Evolutionary conservation across 2,113 vertebrate genomes (phyloP), one percentile per base, ranked within the genome.

Genomic region (Alosa alosa): DNA sequence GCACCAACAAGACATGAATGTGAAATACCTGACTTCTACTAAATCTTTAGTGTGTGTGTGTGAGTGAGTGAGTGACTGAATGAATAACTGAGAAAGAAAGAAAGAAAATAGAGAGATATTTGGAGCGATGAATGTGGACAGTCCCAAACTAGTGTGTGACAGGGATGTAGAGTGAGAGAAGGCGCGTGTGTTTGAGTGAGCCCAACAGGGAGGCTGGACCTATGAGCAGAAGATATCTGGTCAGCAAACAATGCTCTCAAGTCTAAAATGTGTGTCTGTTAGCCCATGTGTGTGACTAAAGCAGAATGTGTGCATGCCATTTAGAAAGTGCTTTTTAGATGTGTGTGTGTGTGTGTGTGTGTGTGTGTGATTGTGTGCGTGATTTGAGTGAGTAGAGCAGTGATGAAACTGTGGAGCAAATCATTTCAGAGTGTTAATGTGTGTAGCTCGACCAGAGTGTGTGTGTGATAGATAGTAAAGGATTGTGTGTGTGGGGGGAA

Each of bases 1-100:
- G 72, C 72, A 78, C 72, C 25, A 78, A 78, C 72, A 78, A 36
- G 72, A 39, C 72, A 78, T 78, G 72, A 78, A 78, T 78, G 72
- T 78, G 72, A 78, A 78, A 78, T 78, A 78, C 31, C 39, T 11
- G 4, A 13, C 72, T 36, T 78, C 72, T 78, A 36, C 11, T 78
- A 78, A 78, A 78, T 39, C 72, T 3, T 78, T 36, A 39, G 72
- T 39, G 36, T 39, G 72, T 41, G 31, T 52, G 50, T 52, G 15
- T 17, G 50, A 7, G 46, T 60, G 57, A 1, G 17, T 60, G 25
- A 10, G 13, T 75, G 31, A 39, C 6, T 36, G 25, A 75, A 3
- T 31, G 4, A 36, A 15, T 36, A 10, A 36, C 11, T 75, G 68
- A 11, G 31, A n/a, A 1, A 60, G 22, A 36, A 6, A 4, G 10